These are phyloP conservation scores for Trinectes maculatus DNA, from an alignment of 2,113 vertebrate genomes.

Conservation along the genomic window DNA sequence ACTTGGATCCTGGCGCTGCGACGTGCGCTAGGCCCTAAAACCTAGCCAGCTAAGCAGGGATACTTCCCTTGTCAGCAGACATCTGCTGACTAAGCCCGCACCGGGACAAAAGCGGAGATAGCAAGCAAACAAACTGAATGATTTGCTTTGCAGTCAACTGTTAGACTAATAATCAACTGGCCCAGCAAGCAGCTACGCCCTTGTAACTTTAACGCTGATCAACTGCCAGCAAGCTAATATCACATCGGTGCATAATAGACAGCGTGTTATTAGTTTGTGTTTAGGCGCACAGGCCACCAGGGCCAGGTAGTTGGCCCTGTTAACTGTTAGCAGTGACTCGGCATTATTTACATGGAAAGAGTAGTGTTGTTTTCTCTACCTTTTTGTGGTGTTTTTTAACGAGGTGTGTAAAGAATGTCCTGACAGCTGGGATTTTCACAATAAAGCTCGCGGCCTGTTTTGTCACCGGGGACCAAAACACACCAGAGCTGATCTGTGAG, in stretches of 20 bases:
- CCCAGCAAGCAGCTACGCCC: not conserved
- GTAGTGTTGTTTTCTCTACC: not conserved
- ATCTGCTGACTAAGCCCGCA: conserved; percentile 64
- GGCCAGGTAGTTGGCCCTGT: not conserved
- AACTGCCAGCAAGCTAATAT: conserved; percentile 13
- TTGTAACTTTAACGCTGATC: conserved; percentile 1
- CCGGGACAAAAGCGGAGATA: conserved; percentile 54
- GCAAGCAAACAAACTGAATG: not conserved
- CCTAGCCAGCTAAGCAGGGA: conserved; percentile 66
- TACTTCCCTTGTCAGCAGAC: conserved; percentile 67
- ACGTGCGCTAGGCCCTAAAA: conserved; percentile 75
- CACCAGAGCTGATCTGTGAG: conserved; percentile 30
- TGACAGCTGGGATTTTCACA: conserved; percentile 61
- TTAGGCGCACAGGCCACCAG: no score
- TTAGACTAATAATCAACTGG: no score
- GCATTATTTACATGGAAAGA: not conserved
- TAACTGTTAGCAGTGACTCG: conserved; percentile 19
- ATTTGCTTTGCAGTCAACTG: not conserved
- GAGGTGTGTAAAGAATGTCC: conserved; percentile 51
- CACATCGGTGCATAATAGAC: not conserved
- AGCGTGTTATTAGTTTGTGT: not conserved
- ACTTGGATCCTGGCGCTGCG: conserved; percentile 67
- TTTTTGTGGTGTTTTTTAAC: conserved; percentile 13
- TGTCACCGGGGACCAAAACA: conserved; percentile 55
- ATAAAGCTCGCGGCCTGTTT: conserved; percentile 42